Conservation (phyloP, 2,797 vertebrate genomes). For the Pogoniulus pusillus region DNA sequence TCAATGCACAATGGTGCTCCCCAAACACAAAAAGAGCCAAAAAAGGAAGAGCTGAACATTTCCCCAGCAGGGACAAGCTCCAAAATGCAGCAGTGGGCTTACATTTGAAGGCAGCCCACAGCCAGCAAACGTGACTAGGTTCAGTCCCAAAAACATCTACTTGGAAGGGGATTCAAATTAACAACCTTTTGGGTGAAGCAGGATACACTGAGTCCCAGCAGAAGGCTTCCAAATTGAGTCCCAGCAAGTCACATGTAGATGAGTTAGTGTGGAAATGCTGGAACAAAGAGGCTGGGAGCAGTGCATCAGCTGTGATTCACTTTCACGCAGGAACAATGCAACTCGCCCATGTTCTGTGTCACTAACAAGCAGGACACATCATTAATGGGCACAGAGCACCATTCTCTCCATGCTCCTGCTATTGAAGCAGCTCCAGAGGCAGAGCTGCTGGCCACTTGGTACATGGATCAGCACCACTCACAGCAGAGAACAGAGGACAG, state of each 20-base stretch:
- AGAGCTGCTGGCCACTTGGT: neutral
- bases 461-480: neutral
- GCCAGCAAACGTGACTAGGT: too few species aligned
- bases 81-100: too few species aligned
- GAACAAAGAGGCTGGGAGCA: constrained; percentile 19
- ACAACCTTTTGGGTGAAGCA: neutral
- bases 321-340: neutral
- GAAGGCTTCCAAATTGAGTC: neutral
- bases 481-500: neutral
- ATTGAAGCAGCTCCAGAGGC: neutral
- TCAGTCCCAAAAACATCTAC: too few species aligned
- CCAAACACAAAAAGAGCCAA: too few species aligned
- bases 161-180: neutral
- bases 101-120: too few species aligned
- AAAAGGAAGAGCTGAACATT: too few species aligned
- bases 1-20: too few species aligned
- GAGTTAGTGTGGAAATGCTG: neutral
- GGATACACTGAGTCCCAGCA: neutral
- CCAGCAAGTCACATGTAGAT: neutral
- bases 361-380: constrained; percentile 20
- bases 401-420: neutral
- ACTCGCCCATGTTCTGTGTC: neutral
- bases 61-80: too few species aligned
- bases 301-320: neutral
- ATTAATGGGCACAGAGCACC: constrained; percentile 24